Conservation (phyloP, 2,113 vertebrate species). For the Phycodurus eques region DNA sequence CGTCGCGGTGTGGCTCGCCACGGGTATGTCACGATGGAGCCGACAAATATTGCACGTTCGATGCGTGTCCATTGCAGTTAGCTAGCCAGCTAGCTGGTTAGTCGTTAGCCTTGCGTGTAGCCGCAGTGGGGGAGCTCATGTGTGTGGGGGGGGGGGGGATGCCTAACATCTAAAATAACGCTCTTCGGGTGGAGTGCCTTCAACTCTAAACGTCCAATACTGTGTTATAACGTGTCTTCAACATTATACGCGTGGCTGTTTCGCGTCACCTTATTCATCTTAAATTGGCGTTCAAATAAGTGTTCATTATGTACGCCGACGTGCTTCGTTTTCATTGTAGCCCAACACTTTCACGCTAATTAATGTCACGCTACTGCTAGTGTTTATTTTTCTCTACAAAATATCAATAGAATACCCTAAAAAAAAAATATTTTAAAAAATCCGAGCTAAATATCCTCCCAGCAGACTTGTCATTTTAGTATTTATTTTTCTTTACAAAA, state of each 20-base stretch:
- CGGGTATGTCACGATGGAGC: conserved; percentile 67
- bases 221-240: background rate
- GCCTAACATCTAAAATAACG: conserved; percentile 31
- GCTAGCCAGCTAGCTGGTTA: conserved; percentile 34
- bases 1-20: conserved; percentile 57
- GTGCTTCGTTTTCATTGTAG: background rate
- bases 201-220: background rate
- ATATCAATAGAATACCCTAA: background rate
- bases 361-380: background rate
- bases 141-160: conserved; percentile 20
- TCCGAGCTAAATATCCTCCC: background rate
- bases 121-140: conserved; percentile 37
- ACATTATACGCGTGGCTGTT: background rate
- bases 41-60: background rate
- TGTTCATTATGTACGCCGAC: background rate
- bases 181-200: conserved; percentile 1
- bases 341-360: background rate
- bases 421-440: background rate
- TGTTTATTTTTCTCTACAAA: background rate
- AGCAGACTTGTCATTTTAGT: background rate
- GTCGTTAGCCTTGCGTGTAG: conserved; percentile 36
- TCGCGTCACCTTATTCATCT: background rate
- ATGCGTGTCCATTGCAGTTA: conserved; percentile 29
- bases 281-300: background rate
- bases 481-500: too few species aligned